Conservation (phyloP, 2,888 invertebrate species). For the Brassicogethes aeneus region DNA sequence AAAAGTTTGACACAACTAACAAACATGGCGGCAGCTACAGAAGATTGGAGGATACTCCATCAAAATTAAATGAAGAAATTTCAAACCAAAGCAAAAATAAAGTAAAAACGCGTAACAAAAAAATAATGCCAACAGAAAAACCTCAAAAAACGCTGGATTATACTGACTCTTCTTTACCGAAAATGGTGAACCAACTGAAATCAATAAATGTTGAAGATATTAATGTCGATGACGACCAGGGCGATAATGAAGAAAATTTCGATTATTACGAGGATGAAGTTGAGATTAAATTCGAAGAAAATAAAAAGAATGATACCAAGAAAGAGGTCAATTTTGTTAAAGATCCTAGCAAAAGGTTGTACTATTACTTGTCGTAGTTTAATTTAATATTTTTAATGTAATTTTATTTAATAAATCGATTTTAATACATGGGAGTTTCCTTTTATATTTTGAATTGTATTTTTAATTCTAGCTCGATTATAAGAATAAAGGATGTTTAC, state of each 20-base stretch:
- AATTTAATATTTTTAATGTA: background rate
- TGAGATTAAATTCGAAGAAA: slow-evolving; percentile 9
- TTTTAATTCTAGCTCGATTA: too few species aligned
- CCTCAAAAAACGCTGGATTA: slow-evolving; percentile 20
- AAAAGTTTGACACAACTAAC: slow-evolving; percentile 19
- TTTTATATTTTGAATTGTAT: too few species aligned
- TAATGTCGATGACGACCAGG: slow-evolving; percentile 10
- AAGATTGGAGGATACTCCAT: slow-evolving; percentile 3
- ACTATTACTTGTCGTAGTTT: slow-evolving; percentile 26
- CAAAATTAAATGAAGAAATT: background rate
- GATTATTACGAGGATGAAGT: slow-evolving; percentile 15
- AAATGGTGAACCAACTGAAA: slow-evolving; percentile 27
- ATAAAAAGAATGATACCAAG: slow-evolving; percentile 11
- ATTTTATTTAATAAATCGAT: background rate
- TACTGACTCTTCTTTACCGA: slow-evolving; percentile 28
- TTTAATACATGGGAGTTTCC: background rate
- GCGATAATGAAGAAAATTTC: slow-evolving; percentile 10
- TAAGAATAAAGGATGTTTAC: too few species aligned
- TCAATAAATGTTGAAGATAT: slow-evolving; percentile 14
- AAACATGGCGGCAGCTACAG: slow-evolving; percentile 26
- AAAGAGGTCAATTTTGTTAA: slow-evolving; percentile 27
- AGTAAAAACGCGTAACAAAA: slow-evolving; percentile 7
- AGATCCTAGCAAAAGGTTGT: slow-evolving; percentile 37
- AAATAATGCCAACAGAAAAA: slow-evolving; percentile 4
- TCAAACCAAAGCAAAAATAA: slow-evolving; percentile 8